Conservation (phyloP, 2,888 invertebrate genomes). For the Drepanosiphum platanoidis region DNA sequence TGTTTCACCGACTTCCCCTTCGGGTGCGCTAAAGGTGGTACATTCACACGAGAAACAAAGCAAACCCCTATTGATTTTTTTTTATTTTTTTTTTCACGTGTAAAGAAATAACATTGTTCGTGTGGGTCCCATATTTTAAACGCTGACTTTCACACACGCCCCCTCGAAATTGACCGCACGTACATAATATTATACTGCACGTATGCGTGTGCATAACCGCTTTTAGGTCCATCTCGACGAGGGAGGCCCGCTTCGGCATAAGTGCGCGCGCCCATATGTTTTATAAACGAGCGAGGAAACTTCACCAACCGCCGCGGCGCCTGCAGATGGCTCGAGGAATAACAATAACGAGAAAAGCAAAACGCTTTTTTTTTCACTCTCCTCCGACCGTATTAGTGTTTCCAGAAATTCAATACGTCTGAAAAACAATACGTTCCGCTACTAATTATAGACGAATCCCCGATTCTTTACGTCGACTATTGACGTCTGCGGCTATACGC, state of each 20-base stretch:
- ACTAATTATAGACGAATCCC: neutral
- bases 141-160: slow-evolving; percentile 48
- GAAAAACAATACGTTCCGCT: neutral
- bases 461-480: neutral
- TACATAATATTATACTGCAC: too few relatives aligned
- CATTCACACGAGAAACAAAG: slow-evolving; percentile 55
- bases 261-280: slow-evolving; percentile 1
- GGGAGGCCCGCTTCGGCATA: neutral
- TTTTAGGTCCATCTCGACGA: neutral
- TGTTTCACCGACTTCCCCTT: slow-evolving; percentile 56
- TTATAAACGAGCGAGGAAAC: slow-evolving; percentile 1
- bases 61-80: slow-evolving; percentile 55
- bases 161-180: slow-evolving; percentile 42
- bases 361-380: neutral
- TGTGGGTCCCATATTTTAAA: slow-evolving; percentile 1
- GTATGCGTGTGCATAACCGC: slow-evolving; percentile 1
- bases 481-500: neutral
- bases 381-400: neutral
- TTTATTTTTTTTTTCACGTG: neutral
- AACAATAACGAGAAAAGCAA: neutral
- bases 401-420: neutral
- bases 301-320: slow-evolving; percentile 8
- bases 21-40: slow-evolving; percentile 42
- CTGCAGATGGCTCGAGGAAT: neutral
- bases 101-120: slow-evolving; percentile 45